Evolutionary conservation across 2,797 vertebrate genomes (phyloP).

Genomic region (Characodon lateralis): DNA sequence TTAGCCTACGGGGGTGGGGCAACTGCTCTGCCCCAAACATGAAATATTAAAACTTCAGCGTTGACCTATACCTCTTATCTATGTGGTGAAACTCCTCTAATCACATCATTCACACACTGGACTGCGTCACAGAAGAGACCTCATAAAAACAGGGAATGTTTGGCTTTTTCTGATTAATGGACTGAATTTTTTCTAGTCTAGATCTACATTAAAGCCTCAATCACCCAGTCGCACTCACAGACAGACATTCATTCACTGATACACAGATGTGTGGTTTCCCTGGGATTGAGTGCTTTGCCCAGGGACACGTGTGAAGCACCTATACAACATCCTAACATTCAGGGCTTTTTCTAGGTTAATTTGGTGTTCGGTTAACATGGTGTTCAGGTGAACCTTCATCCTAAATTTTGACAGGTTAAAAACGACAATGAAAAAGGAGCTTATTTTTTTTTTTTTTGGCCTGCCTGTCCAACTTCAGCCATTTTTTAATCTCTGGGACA

Average conservation of each 20-base stretch:
- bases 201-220: neutral
- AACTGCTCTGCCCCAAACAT: neutral
- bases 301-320: neutral
- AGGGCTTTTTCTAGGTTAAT: neutral
- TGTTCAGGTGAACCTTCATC: neutral
- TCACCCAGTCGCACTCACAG: neutral
- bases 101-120: conserved; percentile 9
- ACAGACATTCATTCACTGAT: neutral
- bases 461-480: too few relatives aligned
- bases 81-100: neutral
- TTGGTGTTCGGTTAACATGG: neutral
- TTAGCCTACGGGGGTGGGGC: neutral
- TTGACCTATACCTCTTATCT: neutral
- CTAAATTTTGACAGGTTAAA: neutral
- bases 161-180: neutral
- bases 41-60: neutral
- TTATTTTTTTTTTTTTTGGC: neutral
- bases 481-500: neutral
- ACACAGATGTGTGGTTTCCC: neutral
- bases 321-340: neutral
- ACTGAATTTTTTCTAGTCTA: neutral
- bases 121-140: neutral
- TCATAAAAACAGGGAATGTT: neutral
- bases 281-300: neutral
- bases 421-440: neutral